These are phyloP conservation scores for Platycnemis pennipes DNA, from an alignment of 2,888 invertebrate genomes.

Conservation along the genomic window DNA sequence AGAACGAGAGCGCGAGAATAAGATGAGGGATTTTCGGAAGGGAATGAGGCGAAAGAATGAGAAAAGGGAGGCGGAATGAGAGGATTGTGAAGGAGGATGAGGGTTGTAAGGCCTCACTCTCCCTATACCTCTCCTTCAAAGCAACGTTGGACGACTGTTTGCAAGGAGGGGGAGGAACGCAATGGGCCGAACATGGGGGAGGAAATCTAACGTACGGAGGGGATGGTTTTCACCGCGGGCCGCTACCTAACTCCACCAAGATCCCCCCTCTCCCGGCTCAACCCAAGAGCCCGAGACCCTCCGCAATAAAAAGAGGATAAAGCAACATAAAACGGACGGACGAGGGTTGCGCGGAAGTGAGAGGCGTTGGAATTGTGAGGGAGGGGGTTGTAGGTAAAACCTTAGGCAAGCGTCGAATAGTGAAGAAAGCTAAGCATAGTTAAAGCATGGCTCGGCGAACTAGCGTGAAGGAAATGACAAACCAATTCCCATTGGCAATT, in stretches of 20 bases:
- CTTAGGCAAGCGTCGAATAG: neutral
- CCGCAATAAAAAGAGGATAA: constrained; percentile 59
- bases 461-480: neutral
- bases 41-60: neutral
- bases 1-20: neutral
- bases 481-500: no score
- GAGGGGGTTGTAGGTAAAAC: neutral
- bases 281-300: neutral
- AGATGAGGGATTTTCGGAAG: constrained; percentile 1
- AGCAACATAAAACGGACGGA: constrained; percentile 28
- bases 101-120: neutral
- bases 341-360: neutral
- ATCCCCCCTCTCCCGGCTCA: neutral
- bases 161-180: no score
- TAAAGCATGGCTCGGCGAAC: no score
- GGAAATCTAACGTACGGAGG: neutral
- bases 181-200: neutral
- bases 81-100: neutral
- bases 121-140: neutral
- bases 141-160: no score
- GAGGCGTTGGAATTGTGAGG: neutral
- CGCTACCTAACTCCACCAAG: neutral
- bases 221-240: neutral
- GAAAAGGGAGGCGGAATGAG: neutral
- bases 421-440: neutral